Base-by-base conservation (phyloP, 2,888 invertebrate species). In the Stomorhina lunata region DNA sequence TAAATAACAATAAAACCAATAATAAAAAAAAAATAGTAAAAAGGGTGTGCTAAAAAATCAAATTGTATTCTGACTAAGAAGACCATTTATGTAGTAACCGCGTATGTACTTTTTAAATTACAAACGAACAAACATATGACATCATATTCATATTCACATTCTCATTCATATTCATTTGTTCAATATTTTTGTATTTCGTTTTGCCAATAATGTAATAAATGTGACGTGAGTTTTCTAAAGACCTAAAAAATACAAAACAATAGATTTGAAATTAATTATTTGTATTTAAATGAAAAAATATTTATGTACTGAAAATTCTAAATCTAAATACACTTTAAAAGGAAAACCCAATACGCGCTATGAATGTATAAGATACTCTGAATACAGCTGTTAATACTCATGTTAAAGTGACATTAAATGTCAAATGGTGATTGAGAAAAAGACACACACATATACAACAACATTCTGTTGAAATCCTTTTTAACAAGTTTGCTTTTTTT, bases 91-190 rank as follows among this genome's bases (percentile, higher is more conserved):
- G 50, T 53, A 53, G 10, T 29, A 29, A 17, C 12, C 17, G 43
- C 40, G 17, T 45, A 45, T 12, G 22, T 48, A 48, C 22, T 43
- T 43, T 37, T 37, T 37, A 65, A 29, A 48, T 34, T n/a, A n/a
- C n/a, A n/a, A n/a, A n/a, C n/a, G n/a, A n/a, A 48, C 48, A 25
- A 48, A 12, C 48, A 68, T 68, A 68, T 68, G 66, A 68, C 66
- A 68, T 68, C 50, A 68, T 68, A 25, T 25, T 37, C 34, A 50
- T 65, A 48, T 12, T 15, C 10, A 37, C n/a, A 1, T 2, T 37
- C 29, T 29, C 34, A 20, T 55, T 55, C 4, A 20, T 2, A 34
- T n/a, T 53, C 10, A 4, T 22, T 40, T 25, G 7, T n/a, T 15
- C 1, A 1, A 12, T 43, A 15, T 43, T n/a, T 15, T 43, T 43